These are phyloP conservation scores for Neocloeon triangulifer DNA, from an alignment of 1,140 invertebrate genomes.

Conservation along the genomic window DNA sequence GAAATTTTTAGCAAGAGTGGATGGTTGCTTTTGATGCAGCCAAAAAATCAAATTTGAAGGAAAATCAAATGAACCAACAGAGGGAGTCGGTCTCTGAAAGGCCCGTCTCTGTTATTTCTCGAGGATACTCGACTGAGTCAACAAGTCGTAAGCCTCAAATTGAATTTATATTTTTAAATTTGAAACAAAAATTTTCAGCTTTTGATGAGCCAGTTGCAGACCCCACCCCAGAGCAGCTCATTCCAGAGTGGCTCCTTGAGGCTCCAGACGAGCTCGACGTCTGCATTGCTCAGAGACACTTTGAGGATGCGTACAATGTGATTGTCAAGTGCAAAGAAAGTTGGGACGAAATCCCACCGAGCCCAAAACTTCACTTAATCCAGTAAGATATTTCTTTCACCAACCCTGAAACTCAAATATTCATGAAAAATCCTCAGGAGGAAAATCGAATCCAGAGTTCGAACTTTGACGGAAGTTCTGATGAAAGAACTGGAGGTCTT, in stretches of 20 bases:
- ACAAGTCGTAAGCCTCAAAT: conserved; percentile 15
- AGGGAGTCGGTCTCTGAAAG: conserved; percentile 17
- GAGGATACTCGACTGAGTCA: conserved; percentile 23
- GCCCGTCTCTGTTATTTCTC: conserved; percentile 16
- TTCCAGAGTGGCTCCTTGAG: conserved; percentile 79
- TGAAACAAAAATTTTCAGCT: background rate
- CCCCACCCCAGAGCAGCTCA: no score
- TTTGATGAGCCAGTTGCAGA: background rate
- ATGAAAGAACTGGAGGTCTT: conserved; percentile 71
- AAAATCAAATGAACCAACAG: conserved; percentile 40
- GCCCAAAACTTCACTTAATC: no score
- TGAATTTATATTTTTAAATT: background rate
- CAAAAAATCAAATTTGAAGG: conserved; percentile 57
- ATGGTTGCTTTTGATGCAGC: conserved; percentile 79
- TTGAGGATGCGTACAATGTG: conserved; percentile 78
- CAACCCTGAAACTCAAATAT: background rate
- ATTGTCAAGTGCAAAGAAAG: no score
- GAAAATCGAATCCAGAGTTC: conserved; percentile 49
- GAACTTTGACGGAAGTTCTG: conserved; percentile 59
- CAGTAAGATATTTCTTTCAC: no score
- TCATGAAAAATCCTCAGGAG: conserved; percentile 18
- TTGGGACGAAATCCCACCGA: no score
- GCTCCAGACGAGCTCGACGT: conserved; percentile 90
- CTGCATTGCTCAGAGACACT: conserved; percentile 88
- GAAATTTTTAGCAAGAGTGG: conserved; percentile 60